Evolutionary conservation across 2,888 invertebrate genomes (phyloP), one percentile per base, ranked within the genome.

Genomic region (Chydorus sphaericus): DNA sequence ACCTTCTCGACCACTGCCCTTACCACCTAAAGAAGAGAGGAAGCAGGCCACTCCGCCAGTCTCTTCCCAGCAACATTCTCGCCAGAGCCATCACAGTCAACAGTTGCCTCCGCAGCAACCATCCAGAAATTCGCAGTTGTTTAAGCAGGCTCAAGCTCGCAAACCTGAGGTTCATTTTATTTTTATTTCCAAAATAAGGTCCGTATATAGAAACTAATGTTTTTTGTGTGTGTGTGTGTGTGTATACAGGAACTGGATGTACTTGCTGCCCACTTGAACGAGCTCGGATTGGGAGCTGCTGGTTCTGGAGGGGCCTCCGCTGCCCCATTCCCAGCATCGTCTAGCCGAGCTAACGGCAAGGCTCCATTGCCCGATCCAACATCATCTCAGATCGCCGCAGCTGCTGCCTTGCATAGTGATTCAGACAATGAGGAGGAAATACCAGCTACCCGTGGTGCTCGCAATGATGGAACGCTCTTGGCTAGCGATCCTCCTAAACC

Each of bases 401-500:
- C 53, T 48, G 37, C 48, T 26, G 66, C 65, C 57, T 66, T 66
- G 31, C 67, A 66, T 26, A 83, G 82, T 60, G 88, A 88, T 67
- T 83, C 83, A 16, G 87, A 87, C 66, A 84, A 84, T 36, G 86
- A 85, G 65, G 86, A 84, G 66, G 82, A 82, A 62, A 85, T 36
- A 52, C 55, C 55, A 2, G 31, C 49, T n/a, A 49, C 36, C 33
- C 55, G 55, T 14, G 55, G 55, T 16, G 33, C 36, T 23, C 77
- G 89, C 62, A 90, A 91, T 66, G 94, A 96, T 71, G 96, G 94
- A 60, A 94, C 96, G 2, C 76, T 96, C 56, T 77, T 93, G 55
- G 94, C 94, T 60, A 93, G 93, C 66, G 94, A 96, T 74, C 93
- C 94, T 56, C 92, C 94, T 23, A 88, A 93, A 71, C 94, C 94